Evolutionary conservation across 2,888 invertebrate genomes (phyloP), one percentile per base, ranked within the genome.

Genomic region (Brachyptera risi): DNA sequence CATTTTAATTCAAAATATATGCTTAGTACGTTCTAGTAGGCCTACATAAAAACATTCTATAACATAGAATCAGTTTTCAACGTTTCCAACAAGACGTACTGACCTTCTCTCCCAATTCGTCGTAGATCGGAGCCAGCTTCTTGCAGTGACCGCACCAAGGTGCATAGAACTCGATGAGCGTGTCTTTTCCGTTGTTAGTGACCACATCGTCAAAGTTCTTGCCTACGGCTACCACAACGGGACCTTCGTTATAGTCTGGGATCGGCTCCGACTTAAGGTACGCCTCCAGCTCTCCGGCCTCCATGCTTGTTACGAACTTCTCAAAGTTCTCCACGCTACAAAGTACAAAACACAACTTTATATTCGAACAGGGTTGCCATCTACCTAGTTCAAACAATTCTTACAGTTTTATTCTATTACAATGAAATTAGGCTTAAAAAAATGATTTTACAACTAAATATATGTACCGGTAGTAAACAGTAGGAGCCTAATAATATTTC

Each of bases 111-210:
- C 92, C 99, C 31, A 99, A 81, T 76, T 99, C 96, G 63, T 97
- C 96, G 77, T 84, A 99, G 59, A 92, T 82, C 19, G 99, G 99
- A 1, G 92, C 83, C 51, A 99, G 81, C 75, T 91, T 92, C 78
- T 99, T 98, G 81, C 99, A 99, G 73, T 99, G 98, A 68, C 98
- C 97, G 75, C 96, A 96, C 97, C 97, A 98, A 1, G 97, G 97
- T 35, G 98, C 98, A 76, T 99, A 99, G 80, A 99, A 99, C 79
- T 99, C 98, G 68, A 99, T 84, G 44, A 99, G 82, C 1, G 93
- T 92, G 74, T 99, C 99, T 73, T 94, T 90, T 31, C 82, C 90
- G 69, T 92, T 90, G 73, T 98, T 90, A 1, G 85, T 86, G 1
- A 99, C 94, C 60, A 96, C 80, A 60, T 97, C 92, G 73, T 96